These are phyloP conservation scores for Saguinus midas DNA, from an alignment of 2,113 vertebrate species.

Conservation along the genomic window DNA sequence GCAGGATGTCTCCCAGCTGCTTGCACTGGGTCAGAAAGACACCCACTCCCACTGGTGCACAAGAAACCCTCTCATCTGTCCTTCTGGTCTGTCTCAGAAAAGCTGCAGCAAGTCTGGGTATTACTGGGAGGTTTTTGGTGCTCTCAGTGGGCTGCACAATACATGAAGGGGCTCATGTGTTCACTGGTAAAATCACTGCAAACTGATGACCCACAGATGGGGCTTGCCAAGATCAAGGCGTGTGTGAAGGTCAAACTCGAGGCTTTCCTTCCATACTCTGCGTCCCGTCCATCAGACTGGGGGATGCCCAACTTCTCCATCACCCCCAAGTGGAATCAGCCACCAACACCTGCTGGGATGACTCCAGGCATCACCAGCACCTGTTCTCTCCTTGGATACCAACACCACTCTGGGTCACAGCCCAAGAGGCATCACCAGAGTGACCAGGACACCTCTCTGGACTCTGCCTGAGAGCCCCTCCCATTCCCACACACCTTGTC, in stretches of 20 bases:
- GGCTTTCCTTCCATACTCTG: neutral
- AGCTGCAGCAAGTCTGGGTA: neutral
- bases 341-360: neutral
- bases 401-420: neutral
- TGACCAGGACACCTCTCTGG: fast-evolving
- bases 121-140: neutral
- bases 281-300: neutral
- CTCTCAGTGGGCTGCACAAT: fast-evolving
- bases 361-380: neutral
- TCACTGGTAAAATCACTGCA: neutral
- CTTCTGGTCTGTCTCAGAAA: neutral
- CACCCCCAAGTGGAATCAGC: neutral
- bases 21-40: neutral
- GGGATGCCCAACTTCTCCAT: neutral
- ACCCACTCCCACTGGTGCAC: too few relatives aligned
- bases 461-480: neutral
- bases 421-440: neutral
- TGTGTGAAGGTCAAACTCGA: neutral
- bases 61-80: neutral
- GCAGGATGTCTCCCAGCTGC: neutral
- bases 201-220: neutral
- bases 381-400: neutral
- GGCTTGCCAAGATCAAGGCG: neutral
- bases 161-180: neutral
- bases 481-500: neutral